phyloP scores from a whole-genome alignment of 2,888 invertebrate species.

The Invenusta paracnida region DNA sequence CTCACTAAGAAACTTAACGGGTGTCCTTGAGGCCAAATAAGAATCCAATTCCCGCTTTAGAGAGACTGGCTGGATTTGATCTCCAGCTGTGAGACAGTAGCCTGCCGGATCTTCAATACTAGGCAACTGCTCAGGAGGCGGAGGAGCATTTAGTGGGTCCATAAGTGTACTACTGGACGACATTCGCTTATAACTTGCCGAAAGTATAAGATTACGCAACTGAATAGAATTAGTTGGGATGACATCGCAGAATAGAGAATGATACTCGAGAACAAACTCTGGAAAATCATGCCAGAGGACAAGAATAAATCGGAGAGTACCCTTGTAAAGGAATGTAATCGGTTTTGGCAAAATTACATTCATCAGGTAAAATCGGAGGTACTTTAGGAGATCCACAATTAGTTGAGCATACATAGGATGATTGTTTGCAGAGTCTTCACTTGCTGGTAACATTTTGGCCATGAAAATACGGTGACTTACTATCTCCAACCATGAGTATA shows the following conservation, averaged over 20 bases:
- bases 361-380: slow-evolving; percentile 88
- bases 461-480: slow-evolving; percentile 93
- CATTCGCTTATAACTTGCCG: slow-evolving; percentile 85
- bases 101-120: slow-evolving; percentile 40
- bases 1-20: slow-evolving; percentile 90
- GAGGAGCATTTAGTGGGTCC: slow-evolving; percentile 73
- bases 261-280: slow-evolving; percentile 96
- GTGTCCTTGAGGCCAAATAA: slow-evolving; percentile 85
- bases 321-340: slow-evolving; percentile 84
- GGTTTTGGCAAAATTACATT: slow-evolving; percentile 93
- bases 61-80: slow-evolving; percentile 30
- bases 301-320: slow-evolving; percentile 81
- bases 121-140: slow-evolving; percentile 30
- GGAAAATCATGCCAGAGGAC: slow-evolving; percentile 97
- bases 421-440: slow-evolving; percentile 46
- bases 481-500: slow-evolving; percentile 95
- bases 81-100: slow-evolving; percentile 65
- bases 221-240: slow-evolving; percentile 98
- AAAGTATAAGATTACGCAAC: slow-evolving; percentile 92
- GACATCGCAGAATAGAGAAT: slow-evolving; percentile 96
- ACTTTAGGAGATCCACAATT: slow-evolving; percentile 88
- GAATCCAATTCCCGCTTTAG: slow-evolving; percentile 76
- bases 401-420: slow-evolving; percentile 84
- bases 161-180: slow-evolving; percentile 98
- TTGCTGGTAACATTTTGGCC: slow-evolving; percentile 76